Evolutionary conservation across 23 tunicate species (phyloP).

Genomic region (Corella eumyota): DNA sequence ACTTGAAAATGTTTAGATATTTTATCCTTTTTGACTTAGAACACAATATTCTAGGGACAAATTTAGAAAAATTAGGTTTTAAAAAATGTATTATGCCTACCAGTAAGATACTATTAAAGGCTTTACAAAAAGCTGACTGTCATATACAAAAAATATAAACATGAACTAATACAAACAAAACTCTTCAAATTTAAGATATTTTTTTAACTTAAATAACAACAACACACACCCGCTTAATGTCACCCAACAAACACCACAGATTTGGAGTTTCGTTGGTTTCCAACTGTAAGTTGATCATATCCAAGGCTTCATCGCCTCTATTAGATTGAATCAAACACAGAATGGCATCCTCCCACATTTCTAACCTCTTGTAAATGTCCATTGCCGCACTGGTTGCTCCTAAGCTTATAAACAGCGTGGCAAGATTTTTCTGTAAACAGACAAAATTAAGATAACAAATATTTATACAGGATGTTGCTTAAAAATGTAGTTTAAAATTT

Average conservation of each 20-base stretch:
- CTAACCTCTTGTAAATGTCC: conserved; percentile 53
- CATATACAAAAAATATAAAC: too few relatives aligned
- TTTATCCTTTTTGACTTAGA: too few relatives aligned
- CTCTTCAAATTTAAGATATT: too few relatives aligned
- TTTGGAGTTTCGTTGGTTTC: conserved; percentile 44
- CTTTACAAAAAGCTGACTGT: too few relatives aligned
- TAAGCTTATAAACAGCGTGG: conserved; percentile 40
- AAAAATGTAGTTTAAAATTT: too few relatives aligned
- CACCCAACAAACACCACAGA: conserved; percentile 70
- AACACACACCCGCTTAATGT: conserved; percentile 37
- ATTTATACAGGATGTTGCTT: too few relatives aligned
- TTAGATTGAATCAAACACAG: conserved; percentile 48
- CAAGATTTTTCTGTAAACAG: conserved; percentile 72
- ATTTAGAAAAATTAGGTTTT: neutral
- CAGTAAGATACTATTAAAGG: too few relatives aligned
- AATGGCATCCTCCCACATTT: conserved; percentile 87
- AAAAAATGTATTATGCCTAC: too few relatives aligned
- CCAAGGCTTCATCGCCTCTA: conserved; percentile 37
- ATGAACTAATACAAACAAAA: too few relatives aligned
- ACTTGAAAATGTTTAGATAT: too few relatives aligned
- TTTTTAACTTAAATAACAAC: neutral
- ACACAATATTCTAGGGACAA: neutral
- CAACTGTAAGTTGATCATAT: conserved; percentile 26
- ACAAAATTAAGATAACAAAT: too few relatives aligned
- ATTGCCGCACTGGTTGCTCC: conserved; percentile 56